Conservation (phyloP, 2,797 vertebrate genomes). For the Thamnophis elegans region DNA sequence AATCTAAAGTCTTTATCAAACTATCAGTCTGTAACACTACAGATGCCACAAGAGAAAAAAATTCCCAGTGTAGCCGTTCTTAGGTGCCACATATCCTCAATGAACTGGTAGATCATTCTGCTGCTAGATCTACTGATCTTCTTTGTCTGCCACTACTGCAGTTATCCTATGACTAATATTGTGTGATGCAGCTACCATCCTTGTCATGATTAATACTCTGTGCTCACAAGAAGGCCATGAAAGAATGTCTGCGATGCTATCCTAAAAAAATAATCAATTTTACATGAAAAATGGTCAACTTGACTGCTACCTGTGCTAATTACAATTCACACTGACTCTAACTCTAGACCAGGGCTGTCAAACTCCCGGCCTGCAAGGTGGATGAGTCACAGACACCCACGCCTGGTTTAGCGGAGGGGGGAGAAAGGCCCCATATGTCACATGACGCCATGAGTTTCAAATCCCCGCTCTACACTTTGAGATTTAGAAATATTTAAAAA, state of each 20-base stretch:
- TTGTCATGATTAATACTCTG: neutral
- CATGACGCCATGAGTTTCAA: too few species aligned
- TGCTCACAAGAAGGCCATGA: neutral
- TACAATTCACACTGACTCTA: neutral
- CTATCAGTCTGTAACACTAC: neutral
- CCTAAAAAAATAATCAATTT: neutral
- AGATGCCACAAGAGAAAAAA: neutral
- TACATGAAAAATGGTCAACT: neutral
- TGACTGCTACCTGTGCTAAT: neutral
- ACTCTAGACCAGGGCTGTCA: neutral
- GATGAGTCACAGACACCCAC: too few species aligned
- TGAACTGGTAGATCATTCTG: neutral
- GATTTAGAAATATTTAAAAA: neutral
- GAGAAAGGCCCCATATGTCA: too few species aligned
- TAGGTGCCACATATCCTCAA: neutral
- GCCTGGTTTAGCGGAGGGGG: too few species aligned
- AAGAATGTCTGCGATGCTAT: neutral
- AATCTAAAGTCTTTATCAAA: neutral
- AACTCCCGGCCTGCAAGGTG: too few species aligned
- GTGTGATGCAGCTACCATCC: neutral
- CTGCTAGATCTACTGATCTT: neutral
- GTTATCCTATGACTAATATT: neutral
- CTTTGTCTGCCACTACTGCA: neutral
- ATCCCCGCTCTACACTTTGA: neutral
- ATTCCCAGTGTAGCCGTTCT: neutral